Conservation (phyloP, 2,888 invertebrate species). For the Synanthedon vespiformis region DNA sequence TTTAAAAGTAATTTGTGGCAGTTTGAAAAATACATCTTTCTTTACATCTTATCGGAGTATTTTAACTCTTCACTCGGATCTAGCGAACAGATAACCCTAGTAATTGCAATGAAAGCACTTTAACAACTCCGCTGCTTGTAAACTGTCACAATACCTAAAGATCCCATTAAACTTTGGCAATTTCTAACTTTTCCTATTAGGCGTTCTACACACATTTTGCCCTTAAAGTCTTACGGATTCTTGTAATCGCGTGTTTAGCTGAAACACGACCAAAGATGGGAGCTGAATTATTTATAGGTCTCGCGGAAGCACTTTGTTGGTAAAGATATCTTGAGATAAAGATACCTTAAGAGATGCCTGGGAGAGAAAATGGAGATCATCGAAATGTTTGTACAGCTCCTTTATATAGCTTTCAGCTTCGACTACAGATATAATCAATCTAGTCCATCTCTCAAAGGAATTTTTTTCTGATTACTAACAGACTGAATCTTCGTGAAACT, state of each 20-base stretch:
- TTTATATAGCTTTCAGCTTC: no score
- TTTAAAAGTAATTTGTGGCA: background rate
- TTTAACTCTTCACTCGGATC: background rate
- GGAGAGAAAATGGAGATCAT: no score
- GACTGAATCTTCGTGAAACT: no score
- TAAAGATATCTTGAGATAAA: background rate
- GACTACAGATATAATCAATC: no score
- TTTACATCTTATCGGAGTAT: no score
- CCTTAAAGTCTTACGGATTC: constrained; percentile 11
- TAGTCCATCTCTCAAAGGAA: no score
- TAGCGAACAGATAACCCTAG: constrained; percentile 4
- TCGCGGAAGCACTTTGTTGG: background rate
- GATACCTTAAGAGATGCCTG: no score
- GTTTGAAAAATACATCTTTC: background rate
- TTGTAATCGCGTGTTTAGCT: constrained; percentile 6
- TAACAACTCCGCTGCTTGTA: constrained; percentile 39
- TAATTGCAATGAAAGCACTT: constrained; percentile 43
- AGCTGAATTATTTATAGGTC: constrained; percentile 3
- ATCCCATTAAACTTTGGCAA: constrained; percentile 60
- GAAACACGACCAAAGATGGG: constrained; percentile 3
- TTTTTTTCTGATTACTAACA: no score
- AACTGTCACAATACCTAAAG: constrained; percentile 61
- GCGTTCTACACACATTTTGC: constrained; percentile 39
- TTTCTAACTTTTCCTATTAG: constrained; percentile 60
- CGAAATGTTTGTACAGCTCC: no score